Percentiles rank a stretch among this genome's conserved stretches.
Conservation (phyloP, 2,797 vertebrate genomes). For the Setipinna tenuifilis region DNA sequence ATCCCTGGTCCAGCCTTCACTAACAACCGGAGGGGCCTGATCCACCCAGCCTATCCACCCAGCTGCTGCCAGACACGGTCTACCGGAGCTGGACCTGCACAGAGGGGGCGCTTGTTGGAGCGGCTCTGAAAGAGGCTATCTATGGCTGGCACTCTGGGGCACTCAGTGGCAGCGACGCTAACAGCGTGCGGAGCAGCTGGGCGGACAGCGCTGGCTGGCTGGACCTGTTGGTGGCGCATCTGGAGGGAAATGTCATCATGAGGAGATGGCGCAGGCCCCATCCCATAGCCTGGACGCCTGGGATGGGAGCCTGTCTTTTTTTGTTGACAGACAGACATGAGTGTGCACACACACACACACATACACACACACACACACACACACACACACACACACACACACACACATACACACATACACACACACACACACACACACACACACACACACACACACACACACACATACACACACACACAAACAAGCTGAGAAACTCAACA, state of each 20-base stretch:
- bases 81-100: neutral
- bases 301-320: neutral
- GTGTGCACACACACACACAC: no score
- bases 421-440: conserved; percentile 7
- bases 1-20: neutral
- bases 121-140: neutral
- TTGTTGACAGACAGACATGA: neutral
- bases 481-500: no score
- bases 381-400: neutral
- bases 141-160: neutral
- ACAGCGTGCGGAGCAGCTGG: neutral
- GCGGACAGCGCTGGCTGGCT: neutral
- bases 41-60: neutral
- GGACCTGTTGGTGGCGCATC: neutral
- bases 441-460: neutral
- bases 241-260: no score
- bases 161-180: neutral
- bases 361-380: neutral
- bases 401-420: neutral
- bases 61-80: neutral
- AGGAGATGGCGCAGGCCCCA: neutral
- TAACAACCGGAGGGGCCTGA: neutral
- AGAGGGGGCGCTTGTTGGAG: neutral
- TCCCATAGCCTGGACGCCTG: neutral
- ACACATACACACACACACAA: conserved; percentile 1